phyloP scores from a whole-genome alignment of 2,797 vertebrate genomes.

The Gouania willdenowi region DNA sequence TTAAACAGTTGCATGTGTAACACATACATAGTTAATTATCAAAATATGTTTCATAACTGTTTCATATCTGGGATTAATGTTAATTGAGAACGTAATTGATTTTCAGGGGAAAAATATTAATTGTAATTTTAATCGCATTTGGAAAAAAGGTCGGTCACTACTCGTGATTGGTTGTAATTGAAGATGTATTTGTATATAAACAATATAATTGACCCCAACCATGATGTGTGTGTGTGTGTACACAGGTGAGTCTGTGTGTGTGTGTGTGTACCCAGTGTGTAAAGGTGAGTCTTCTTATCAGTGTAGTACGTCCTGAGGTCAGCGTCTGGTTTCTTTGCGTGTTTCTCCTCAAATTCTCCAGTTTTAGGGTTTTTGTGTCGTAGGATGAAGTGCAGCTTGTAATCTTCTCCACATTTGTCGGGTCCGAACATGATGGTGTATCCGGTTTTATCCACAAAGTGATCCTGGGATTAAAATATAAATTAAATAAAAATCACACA shows the following conservation, averaged over 20 bases:
- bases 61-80: no score
- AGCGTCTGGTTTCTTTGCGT: slow-evolving; percentile 89
- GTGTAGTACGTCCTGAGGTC: slow-evolving; percentile 93
- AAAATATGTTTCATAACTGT: no score
- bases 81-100: no score
- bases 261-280: slow-evolving; percentile 80
- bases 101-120: no score
- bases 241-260: not conserved
- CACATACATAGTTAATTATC: no score
- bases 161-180: no score
- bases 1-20: no score
- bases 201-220: no score
- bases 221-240: not conserved
- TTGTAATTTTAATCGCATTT: no score
- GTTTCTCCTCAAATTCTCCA: slow-evolving; percentile 91
- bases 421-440: slow-evolving; percentile 99
- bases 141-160: no score
- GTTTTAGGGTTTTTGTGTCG: slow-evolving; percentile 96
- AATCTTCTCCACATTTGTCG: slow-evolving; percentile 98
- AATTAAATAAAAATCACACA: not conserved
- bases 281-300: slow-evolving; percentile 97
- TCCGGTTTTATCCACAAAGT: slow-evolving; percentile 93
- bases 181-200: no score
- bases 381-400: slow-evolving; percentile 98
- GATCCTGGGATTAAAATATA: slow-evolving; percentile 76